Evolutionary conservation across 2,888 invertebrate species (phyloP).

Genomic region (Orthosia gothica): DNA sequence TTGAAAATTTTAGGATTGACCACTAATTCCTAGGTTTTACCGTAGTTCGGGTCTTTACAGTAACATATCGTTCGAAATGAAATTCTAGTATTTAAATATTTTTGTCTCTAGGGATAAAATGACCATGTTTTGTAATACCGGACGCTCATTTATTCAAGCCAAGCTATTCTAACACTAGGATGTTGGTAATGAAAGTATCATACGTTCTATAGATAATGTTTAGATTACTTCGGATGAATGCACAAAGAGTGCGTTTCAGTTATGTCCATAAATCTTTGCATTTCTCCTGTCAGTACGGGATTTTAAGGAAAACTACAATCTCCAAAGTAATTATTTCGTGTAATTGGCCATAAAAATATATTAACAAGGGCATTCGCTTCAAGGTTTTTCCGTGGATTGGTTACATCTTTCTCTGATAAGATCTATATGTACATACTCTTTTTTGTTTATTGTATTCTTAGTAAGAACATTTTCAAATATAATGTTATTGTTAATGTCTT

Average conservation of each 20-base stretch:
- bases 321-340: not conserved
- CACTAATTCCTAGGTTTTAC: no score
- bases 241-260: conserved; percentile 27
- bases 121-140: not conserved
- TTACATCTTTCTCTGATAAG: not conserved
- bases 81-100: no score
- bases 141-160: conserved; percentile 13
- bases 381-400: not conserved
- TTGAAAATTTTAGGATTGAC: no score
- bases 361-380: not conserved
- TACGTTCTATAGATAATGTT: conserved; percentile 25
- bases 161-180: conserved; percentile 9
- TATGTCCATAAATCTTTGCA: conserved; percentile 13
- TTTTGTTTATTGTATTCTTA: not conserved
- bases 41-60: no score
- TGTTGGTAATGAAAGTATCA: conserved; percentile 40
- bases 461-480: not conserved
- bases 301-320: not conserved
- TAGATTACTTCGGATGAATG: conserved; percentile 27
- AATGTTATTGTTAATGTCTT: not conserved
- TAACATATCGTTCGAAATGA: no score
- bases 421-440: not conserved
- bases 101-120: no score
- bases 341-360: not conserved
- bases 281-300: not conserved